Evolutionary conservation across 2,113 vertebrate species (phyloP).

Genomic region (Xiphophorus maculatus): DNA sequence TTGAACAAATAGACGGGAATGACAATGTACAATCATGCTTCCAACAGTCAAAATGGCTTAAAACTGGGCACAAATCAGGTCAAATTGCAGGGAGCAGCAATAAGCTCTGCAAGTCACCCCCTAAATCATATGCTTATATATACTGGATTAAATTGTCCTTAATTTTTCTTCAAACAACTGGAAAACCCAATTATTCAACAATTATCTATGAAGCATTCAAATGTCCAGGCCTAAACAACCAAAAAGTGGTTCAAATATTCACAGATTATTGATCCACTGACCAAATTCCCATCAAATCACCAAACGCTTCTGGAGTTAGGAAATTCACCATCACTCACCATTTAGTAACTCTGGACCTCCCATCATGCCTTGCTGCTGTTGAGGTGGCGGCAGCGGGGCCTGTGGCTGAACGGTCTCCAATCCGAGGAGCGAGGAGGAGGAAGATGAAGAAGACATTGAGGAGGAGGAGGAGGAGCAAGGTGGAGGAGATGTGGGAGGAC

Average conservation of each 20-base stretch:
- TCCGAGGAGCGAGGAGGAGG: slow-evolving; percentile 80
- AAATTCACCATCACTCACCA: slow-evolving; percentile 67
- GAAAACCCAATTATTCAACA: neutral
- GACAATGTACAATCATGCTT: neutral
- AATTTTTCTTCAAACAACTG: neutral
- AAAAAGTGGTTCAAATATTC: neutral
- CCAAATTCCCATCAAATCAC: no score
- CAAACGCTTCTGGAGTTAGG: neutral
- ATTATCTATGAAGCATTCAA: no score
- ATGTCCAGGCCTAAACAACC: no score
- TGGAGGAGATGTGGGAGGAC: slow-evolving; percentile 76
- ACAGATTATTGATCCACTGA: neutral
- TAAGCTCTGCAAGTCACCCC: neutral
- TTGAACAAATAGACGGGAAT: neutral
- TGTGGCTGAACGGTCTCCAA: slow-evolving; percentile 77
- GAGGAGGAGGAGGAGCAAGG: slow-evolving; percentile 80
- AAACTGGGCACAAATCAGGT: neutral
- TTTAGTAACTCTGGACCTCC: slow-evolving; percentile 79
- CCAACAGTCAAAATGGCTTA: neutral
- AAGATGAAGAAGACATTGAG: slow-evolving; percentile 81
- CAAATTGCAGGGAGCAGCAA: neutral
- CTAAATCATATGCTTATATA: neutral
- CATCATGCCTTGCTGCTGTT: slow-evolving; percentile 69
- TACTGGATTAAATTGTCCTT: neutral
- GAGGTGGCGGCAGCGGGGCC: slow-evolving; percentile 56